A percentile compares a stretch with the other conserved stretches of the same genome.
phyloP scores from a whole-genome alignment of 2,113 vertebrate genomes.

The Sorex fumeus region DNA sequence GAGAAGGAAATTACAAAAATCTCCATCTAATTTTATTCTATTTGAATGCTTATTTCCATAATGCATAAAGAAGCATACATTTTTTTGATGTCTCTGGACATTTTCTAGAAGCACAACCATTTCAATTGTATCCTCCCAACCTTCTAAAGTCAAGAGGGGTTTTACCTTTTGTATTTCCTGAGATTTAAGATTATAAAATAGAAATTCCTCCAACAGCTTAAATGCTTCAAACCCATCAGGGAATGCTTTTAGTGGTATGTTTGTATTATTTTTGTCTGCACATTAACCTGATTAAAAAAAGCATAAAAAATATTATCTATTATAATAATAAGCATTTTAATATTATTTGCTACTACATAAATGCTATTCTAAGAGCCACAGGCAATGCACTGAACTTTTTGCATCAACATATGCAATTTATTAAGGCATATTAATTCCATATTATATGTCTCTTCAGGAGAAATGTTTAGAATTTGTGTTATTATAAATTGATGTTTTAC shows the following conservation, averaged over 20 bases:
- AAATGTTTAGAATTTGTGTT: slow-evolving; percentile 42
- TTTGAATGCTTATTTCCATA: too few relatives aligned
- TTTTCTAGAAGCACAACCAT: too few relatives aligned
- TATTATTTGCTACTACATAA: slow-evolving; percentile 7
- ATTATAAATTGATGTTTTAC: slow-evolving; percentile 41
- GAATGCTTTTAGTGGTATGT: neutral
- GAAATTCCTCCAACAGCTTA: neutral
- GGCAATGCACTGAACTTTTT: neutral
- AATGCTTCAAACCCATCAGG: neutral
- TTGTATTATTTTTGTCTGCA: neutral
- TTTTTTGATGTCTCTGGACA: too few relatives aligned
- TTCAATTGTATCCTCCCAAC: neutral
- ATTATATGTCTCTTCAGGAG: slow-evolving; percentile 28
- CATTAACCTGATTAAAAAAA: neutral
- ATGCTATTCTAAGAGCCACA: neutral
- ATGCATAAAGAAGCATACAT: too few relatives aligned
- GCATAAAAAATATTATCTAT: slow-evolving; percentile 21
- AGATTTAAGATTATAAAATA: neutral
- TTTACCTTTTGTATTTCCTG: slow-evolving; percentile 51
- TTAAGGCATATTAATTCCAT: slow-evolving; percentile 19
- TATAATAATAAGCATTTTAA: slow-evolving; percentile 4
- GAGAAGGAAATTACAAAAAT: too few relatives aligned
- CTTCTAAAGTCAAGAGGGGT: slow-evolving; percentile 8
- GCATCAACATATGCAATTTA: neutral
- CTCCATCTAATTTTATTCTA: too few relatives aligned